Evolutionary conservation across 2,113 vertebrate species (phyloP), one percentile per base, ranked within the genome.

Genomic region (Felis catus): DNA sequence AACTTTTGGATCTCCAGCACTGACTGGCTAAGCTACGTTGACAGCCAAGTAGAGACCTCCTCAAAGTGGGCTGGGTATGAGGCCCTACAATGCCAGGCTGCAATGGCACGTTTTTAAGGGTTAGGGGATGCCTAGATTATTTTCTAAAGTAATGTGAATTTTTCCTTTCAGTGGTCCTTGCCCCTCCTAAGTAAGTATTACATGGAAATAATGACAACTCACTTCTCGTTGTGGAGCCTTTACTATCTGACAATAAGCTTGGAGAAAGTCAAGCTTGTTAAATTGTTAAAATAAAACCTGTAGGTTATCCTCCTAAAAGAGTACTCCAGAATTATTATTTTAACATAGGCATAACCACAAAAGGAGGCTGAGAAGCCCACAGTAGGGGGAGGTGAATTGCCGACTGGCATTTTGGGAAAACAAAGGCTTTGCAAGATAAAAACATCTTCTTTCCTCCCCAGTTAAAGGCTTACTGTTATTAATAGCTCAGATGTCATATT

Each of bases 401-500:
- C 29, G 79, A 97, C 92, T 85, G 31, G 63, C 33, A 68, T 88
- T 97, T 97, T 90, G 91, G 78, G 58, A 66, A 94, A 97, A 94
- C 66, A 96, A 95, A 96, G 87, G n/a, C 31, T 89, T 94, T 92
- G 36, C 15, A 51, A 61, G 61, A 81, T 88, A 92, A 95, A 96
- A 96, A 87, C 70, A 85, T 76, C 85, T 71, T 89, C 21, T 41
- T 82, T 89, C 19, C 29, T 89, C 7, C 31, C 65, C 21, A 88
- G 82, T 71, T 89, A 80, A 9, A 70, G 83, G 71, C 86, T 93
- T 91, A 71, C 23, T 79, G 73, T 95, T 91, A 71, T 95, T 97
- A 94, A 12, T 74, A 89, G 97, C 76, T 97, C 78, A 95, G 88
- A 97, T 89, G 86, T 97, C 95, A 93, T 84, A 88, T 90, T 97